Conservation (phyloP, 2,113 vertebrate genomes). For the Bubo blakistoni region DNA sequence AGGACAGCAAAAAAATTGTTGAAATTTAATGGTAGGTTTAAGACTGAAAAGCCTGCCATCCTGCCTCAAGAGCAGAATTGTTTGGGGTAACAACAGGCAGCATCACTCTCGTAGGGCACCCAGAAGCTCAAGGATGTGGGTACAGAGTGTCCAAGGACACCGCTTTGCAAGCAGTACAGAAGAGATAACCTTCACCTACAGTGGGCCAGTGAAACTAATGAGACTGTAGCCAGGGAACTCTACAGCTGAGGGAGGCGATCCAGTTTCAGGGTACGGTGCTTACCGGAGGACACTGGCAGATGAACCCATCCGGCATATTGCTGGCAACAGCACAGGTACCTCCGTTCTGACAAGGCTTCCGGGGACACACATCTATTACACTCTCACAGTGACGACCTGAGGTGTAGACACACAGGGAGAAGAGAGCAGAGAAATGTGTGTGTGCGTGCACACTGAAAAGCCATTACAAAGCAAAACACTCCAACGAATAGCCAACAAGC, state of each 20-base stretch:
- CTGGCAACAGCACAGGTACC: constrained; percentile 85
- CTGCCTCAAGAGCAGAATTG: not conserved
- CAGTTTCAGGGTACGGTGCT: not conserved
- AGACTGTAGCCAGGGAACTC: not conserved
- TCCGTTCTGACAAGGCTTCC: constrained; percentile 83
- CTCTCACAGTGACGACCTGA: constrained; percentile 90
- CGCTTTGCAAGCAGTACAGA: not conserved
- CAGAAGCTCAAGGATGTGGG: not conserved
- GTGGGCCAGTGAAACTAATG: not conserved
- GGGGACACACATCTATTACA: constrained; percentile 85
- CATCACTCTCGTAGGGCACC: not conserved
- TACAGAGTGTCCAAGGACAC: not conserved
- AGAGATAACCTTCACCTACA: not conserved
- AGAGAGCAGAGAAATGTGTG: not conserved
- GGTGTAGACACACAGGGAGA: not conserved
- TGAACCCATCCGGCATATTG: constrained; percentile 85
- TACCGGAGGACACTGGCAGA: constrained; percentile 84
- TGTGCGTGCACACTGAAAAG: not conserved
- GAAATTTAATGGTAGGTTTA: not conserved
- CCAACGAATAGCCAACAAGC: accelerated
- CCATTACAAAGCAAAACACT: not conserved
- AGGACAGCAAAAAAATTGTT: not conserved
- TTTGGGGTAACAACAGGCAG: not conserved
- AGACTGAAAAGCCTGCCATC: not conserved
- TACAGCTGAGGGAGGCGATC: not conserved